These are phyloP conservation scores for Luperina nickerlii DNA, from an alignment of 2,888 invertebrate genomes.

Conservation along the genomic window DNA sequence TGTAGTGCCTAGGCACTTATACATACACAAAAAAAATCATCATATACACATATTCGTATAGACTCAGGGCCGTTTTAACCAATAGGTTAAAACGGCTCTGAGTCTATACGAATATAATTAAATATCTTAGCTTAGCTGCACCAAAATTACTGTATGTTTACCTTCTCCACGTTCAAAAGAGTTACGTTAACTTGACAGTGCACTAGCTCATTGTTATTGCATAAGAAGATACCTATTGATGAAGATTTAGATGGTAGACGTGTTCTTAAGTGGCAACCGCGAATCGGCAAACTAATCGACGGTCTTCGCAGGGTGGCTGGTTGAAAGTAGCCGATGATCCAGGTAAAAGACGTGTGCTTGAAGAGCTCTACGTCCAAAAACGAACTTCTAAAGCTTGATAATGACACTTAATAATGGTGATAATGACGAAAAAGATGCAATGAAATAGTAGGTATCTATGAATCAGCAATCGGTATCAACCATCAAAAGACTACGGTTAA, in stretches of 20 bases:
- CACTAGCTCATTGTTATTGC: background rate
- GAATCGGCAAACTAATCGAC: background rate
- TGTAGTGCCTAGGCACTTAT: background rate
- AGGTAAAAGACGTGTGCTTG: background rate
- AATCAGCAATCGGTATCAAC: background rate
- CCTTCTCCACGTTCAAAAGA: background rate
- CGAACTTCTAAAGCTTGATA: too few relatives aligned
- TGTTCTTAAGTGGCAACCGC: background rate
- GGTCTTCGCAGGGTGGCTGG: too few relatives aligned
- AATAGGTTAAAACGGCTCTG: background rate
- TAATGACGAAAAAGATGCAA: background rate
- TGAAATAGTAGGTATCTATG: background rate
- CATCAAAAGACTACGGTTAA: background rate
- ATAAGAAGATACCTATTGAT: background rate
- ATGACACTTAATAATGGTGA: too few relatives aligned
- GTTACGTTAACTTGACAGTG: too few relatives aligned
- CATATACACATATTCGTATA: too few relatives aligned
- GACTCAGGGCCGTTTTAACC: too few relatives aligned
- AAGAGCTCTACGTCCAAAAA: background rate
- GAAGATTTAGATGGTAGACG: background rate
- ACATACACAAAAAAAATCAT: too few relatives aligned
- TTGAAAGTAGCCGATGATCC: background rate
- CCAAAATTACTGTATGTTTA: background rate
- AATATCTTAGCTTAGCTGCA: background rate
- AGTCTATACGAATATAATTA: slow-evolving; percentile 5